Evolutionary conservation across 2,888 invertebrate genomes (phyloP).

Genomic region (Meteorus cinctellus): DNA sequence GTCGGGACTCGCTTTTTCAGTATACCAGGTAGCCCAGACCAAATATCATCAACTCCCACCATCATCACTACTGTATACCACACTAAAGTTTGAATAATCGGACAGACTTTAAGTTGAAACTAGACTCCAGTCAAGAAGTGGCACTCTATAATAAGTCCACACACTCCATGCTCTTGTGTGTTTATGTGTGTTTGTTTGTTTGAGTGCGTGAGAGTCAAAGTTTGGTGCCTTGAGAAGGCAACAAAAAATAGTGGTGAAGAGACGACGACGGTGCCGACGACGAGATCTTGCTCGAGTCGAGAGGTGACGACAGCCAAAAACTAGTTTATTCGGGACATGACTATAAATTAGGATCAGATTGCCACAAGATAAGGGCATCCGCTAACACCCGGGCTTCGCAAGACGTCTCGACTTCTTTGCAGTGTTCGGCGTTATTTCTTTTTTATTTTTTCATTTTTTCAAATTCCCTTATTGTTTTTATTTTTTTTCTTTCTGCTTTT

Average conservation of each 20-base stretch:
- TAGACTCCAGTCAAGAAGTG: not conserved
- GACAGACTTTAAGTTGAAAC: not conserved
- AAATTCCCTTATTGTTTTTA: slow-evolving; percentile 41
- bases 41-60: slow-evolving; percentile 21
- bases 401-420: slow-evolving; percentile 39
- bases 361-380: slow-evolving; percentile 72
- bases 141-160: not conserved
- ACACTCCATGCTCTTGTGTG: not conserved
- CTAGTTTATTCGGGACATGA: slow-evolving; percentile 74
- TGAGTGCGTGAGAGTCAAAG: not conserved
- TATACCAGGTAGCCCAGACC: slow-evolving; percentile 54
- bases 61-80: slow-evolving; percentile 23
- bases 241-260: slow-evolving; percentile 47
- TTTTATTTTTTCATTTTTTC: slow-evolving; percentile 27
- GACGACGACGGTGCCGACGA: slow-evolving; percentile 37
- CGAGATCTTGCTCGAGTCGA: slow-evolving; percentile 57
- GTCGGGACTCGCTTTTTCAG: slow-evolving; percentile 60
- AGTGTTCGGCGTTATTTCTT: slow-evolving; percentile 27
- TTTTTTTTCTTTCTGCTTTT: slow-evolving; percentile 42
- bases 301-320: slow-evolving; percentile 73
- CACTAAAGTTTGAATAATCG: slow-evolving; percentile 6
- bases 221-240: slow-evolving; percentile 13
- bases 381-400: slow-evolving; percentile 71
- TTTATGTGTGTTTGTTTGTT: not conserved
- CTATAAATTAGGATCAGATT: slow-evolving; percentile 74